phyloP scores from a whole-genome alignment of 1,140 invertebrate genomes.

The Linepithema humile region DNA sequence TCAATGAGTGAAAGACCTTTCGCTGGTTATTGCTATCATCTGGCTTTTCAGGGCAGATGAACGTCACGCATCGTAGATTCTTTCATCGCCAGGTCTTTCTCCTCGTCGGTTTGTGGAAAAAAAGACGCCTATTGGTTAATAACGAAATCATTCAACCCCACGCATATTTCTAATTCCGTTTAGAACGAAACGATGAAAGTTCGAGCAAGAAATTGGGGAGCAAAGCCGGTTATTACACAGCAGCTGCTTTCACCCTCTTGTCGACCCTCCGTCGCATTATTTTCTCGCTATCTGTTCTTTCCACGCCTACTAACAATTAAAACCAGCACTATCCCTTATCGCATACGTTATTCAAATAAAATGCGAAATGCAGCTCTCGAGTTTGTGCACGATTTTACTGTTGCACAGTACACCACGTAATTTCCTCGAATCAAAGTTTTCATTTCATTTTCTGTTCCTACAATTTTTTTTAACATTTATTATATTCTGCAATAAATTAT shows the following conservation, averaged over 20 bases:
- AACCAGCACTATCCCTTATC: background rate
- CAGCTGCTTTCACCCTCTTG: conserved; percentile 35
- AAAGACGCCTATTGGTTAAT: conserved; percentile 33
- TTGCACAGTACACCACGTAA: background rate
- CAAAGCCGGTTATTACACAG: conserved; percentile 47
- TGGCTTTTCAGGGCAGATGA: conserved; percentile 56
- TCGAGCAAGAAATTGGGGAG: conserved; percentile 19
- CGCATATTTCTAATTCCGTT: conserved; percentile 50
- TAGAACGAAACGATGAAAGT: conserved; percentile 15
- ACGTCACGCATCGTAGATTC: conserved; percentile 62
- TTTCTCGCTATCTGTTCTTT: background rate
- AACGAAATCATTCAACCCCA: conserved; percentile 49
- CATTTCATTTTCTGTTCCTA: background rate
- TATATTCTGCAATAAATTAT: background rate
- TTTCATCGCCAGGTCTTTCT: background rate
- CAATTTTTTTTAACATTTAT: background rate
- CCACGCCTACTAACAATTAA: conserved; percentile 7
- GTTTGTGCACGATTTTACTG: too few relatives aligned
- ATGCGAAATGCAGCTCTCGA: too few relatives aligned
- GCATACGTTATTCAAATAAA: too few relatives aligned
- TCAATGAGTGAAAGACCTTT: background rate
- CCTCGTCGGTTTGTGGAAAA: background rate
- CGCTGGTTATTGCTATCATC: conserved; percentile 40
- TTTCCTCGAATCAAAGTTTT: background rate
- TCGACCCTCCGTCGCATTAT: conserved; percentile 5